Evolutionary conservation across 2,113 vertebrate species (phyloP).

Genomic region (Pungitius pungitius): DNA sequence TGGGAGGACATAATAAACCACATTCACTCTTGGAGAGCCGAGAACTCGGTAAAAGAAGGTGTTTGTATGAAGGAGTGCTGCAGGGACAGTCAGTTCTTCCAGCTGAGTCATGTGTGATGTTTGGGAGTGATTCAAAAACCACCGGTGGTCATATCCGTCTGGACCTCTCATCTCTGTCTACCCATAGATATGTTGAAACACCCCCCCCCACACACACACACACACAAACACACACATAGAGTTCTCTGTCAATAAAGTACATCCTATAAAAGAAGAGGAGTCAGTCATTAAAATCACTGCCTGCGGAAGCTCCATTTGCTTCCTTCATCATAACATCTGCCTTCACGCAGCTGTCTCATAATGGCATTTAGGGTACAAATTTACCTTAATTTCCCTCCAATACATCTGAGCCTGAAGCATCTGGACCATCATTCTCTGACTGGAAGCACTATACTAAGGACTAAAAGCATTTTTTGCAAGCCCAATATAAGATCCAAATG

Average conservation of each 20-base stretch:
- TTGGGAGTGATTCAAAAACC: constrained; percentile 36
- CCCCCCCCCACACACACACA: neutral
- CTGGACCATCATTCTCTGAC: constrained; percentile 59
- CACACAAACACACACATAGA: neutral
- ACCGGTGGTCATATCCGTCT: constrained; percentile 26
- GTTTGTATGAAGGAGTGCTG: neutral
- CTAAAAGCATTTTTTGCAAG: constrained; percentile 75
- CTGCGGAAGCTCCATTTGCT: constrained; percentile 59
- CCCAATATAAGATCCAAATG: constrained; percentile 71
- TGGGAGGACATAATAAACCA: constrained; percentile 34
- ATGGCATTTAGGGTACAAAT: constrained; percentile 70
- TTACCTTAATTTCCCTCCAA: constrained; percentile 65
- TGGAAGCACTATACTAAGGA: constrained; percentile 65
- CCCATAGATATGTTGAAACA: constrained; percentile 22
- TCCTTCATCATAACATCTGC: constrained; percentile 63
- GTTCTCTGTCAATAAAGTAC: constrained; percentile 52
- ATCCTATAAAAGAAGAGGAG: constrained; percentile 59
- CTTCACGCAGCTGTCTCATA: constrained; percentile 69
- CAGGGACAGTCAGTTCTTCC: constrained; percentile 2
- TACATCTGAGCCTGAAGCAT: constrained; percentile 57
- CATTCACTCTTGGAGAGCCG: constrained; percentile 12
- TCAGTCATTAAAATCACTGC: constrained; percentile 54
- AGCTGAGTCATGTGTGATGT: constrained; percentile 1
- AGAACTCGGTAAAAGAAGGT: neutral
- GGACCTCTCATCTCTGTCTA: constrained; percentile 41